phyloP scores from a whole-genome alignment of 2,113 vertebrate genomes.

The Synodontis membranacea region DNA sequence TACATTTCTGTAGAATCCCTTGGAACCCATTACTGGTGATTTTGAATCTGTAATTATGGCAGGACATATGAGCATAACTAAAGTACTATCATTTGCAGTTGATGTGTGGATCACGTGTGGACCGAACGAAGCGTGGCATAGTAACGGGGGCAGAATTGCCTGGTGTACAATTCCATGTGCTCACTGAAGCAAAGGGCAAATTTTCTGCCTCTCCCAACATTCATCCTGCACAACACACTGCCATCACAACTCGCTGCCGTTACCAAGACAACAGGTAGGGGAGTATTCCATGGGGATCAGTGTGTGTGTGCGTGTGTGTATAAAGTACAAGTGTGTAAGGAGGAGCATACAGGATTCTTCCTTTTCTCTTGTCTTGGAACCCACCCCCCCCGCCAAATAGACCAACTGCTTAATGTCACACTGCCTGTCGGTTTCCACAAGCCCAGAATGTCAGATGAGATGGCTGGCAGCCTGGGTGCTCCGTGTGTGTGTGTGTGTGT shows the following conservation, averaged over 20 bases:
- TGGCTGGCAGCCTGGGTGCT: conserved; percentile 43
- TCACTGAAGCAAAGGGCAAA: conserved; percentile 41
- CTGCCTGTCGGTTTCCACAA: conserved; percentile 20
- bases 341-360: conserved; percentile 30
- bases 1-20: background rate
- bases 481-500: conserved; percentile 31
- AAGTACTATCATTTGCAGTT: background rate
- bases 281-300: conserved; percentile 48
- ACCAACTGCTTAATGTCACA: conserved; percentile 55
- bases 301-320: conserved; percentile 25
- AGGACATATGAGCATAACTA: background rate
- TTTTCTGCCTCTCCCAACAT: conserved; percentile 36
- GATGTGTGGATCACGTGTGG: background rate
- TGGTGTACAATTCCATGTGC: background rate
- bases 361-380: conserved; percentile 11
- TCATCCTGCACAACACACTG: conserved; percentile 44
- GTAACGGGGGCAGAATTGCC: background rate
- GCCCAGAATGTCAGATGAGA: conserved; percentile 50
- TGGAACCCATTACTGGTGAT: background rate
- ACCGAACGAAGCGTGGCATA: background rate
- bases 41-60: background rate
- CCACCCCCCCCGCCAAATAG: conserved; percentile 15
- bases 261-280: conserved; percentile 58
- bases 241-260: conserved; percentile 54
- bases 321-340: conserved; percentile 1